Evolutionary conservation across 2,888 invertebrate species (phyloP).

Genomic region (Apeira syringaria): DNA sequence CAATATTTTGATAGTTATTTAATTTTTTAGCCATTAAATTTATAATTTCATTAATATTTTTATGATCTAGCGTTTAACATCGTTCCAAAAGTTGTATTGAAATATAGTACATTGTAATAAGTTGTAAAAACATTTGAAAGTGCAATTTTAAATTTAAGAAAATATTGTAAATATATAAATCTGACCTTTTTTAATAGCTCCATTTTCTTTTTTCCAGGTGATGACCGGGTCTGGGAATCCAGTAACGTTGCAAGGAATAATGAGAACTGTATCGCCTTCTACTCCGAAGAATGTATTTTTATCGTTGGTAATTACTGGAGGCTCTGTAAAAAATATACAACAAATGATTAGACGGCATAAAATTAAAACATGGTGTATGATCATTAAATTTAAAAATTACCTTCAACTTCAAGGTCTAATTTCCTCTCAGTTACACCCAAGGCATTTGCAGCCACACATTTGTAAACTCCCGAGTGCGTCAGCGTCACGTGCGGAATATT

Average conservation of each 20-base stretch:
- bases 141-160: too few relatives aligned
- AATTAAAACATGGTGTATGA: too few relatives aligned
- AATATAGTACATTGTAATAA: too few relatives aligned
- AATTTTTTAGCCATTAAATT: too few relatives aligned
- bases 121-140: too few relatives aligned
- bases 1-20: too few relatives aligned
- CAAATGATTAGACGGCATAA: too few relatives aligned
- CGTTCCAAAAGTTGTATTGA: too few relatives aligned
- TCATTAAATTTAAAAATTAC: slow-evolving; percentile 12
- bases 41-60: too few relatives aligned
- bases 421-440: slow-evolving; percentile 5
- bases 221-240: slow-evolving; percentile 34
- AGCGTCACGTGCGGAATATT: slow-evolving; percentile 6
- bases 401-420: slow-evolving; percentile 24
- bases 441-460: slow-evolving; percentile 23
- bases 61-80: too few relatives aligned
- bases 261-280: slow-evolving; percentile 27
- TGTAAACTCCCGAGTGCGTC: slow-evolving; percentile 22
- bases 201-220: slow-evolving; percentile 22
- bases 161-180: too few relatives aligned
- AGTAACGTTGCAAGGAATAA: slow-evolving; percentile 32
- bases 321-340: too few relatives aligned
- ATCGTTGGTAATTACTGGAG: slow-evolving; percentile 24
- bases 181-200: slow-evolving; percentile 9
- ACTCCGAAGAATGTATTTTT: slow-evolving; percentile 20